phyloP scores from a whole-genome alignment of 35 echinoderm and acorn worm species.

The Holothuria glaberrima region DNA sequence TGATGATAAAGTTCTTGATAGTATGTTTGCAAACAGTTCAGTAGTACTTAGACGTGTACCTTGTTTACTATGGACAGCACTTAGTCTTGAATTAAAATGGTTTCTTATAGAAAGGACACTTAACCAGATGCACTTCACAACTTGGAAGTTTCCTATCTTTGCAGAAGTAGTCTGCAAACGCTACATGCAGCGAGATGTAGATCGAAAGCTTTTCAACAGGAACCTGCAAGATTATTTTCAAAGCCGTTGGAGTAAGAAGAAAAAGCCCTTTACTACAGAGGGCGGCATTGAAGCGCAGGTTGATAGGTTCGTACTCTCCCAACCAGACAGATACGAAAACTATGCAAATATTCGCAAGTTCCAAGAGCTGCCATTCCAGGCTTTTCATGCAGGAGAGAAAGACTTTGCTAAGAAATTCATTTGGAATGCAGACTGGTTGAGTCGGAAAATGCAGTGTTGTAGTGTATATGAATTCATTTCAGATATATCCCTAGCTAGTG shows the following conservation, averaged over 20 bases:
- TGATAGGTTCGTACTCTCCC: constrained; percentile 74
- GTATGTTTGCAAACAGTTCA: constrained; percentile 67
- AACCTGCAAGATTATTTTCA: constrained; percentile 80
- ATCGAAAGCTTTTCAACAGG: constrained; percentile 65
- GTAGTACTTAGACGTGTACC: constrained; percentile 73
- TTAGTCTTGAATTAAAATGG: constrained; percentile 78
- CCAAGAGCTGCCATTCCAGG: constrained; percentile 87
- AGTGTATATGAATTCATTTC: constrained; percentile 80
- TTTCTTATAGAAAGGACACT: constrained; percentile 74
- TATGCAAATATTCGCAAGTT: constrained; percentile 76
- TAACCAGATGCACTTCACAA: constrained; percentile 56
- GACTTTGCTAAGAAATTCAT: constrained; percentile 82
- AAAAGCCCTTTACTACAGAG: constrained; percentile 85
- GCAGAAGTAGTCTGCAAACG: constrained; percentile 64
- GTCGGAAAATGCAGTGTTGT: constrained; percentile 67
- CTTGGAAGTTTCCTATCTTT: constrained; percentile 73
- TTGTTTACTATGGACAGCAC: constrained; percentile 77
- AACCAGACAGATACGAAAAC: constrained; percentile 68
- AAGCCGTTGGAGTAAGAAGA: constrained; percentile 84
- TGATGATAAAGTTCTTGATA: constrained; percentile 83
- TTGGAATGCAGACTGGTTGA: constrained; percentile 87
- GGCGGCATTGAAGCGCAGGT: constrained; percentile 84
- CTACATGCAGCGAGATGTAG: constrained; percentile 61
- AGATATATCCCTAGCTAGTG: constrained; percentile 71
- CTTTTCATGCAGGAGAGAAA: constrained; percentile 80